phyloP scores from a whole-genome alignment of 2,113 vertebrate species.

The Corythaixoides concolor region DNA sequence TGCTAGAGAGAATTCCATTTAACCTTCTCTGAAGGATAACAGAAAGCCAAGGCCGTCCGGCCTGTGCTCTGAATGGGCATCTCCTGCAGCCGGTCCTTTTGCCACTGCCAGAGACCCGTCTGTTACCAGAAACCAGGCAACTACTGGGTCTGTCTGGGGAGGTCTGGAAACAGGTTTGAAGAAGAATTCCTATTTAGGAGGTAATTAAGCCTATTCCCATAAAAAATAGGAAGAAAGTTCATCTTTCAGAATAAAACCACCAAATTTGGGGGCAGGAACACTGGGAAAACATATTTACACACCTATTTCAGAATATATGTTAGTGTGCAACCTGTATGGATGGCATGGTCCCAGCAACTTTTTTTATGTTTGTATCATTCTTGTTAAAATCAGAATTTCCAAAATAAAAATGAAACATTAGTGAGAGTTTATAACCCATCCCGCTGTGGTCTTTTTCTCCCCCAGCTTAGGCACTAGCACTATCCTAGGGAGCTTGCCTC shows the following conservation, averaged over 20 bases:
- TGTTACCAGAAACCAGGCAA: neutral
- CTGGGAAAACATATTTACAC: neutral
- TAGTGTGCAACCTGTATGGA: neutral
- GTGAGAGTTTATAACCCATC: neutral
- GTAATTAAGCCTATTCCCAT: neutral
- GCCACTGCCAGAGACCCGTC: neutral
- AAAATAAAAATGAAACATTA: neutral
- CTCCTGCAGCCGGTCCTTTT: neutral
- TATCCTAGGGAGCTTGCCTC: neutral
- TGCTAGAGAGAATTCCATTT: neutral
- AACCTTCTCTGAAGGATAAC: neutral
- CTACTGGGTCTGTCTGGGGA: neutral
- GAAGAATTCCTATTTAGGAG: neutral
- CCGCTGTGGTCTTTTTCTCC: neutral
- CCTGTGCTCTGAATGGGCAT: neutral
- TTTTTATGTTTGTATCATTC: neutral
- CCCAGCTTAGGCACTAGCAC: neutral
- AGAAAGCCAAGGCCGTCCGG: neutral
- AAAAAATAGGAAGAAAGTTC: neutral
- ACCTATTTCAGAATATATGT: neutral
- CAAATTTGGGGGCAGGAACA: neutral
- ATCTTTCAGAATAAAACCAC: neutral
- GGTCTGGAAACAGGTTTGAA: neutral
- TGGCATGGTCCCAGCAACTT: neutral
- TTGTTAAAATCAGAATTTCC: neutral